Base-by-base conservation (phyloP, 1,140 invertebrate genomes). In the Tenebrio molitor region DNA sequence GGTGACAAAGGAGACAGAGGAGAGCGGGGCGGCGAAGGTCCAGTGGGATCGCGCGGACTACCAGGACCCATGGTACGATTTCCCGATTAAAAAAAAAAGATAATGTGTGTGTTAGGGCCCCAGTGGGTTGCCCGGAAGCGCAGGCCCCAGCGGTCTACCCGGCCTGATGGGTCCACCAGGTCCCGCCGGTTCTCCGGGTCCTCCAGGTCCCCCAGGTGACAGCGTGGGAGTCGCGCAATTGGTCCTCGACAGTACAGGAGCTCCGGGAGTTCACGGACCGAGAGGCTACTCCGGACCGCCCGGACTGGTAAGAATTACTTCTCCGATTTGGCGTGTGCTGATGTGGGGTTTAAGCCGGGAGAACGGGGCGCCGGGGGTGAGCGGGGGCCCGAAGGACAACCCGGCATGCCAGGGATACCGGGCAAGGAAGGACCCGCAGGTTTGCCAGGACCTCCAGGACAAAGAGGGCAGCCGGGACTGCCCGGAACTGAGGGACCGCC, bases 31-130 rank as follows among this genome's bases (percentile, higher is more conserved):
- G 25, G 33, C 50, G 71, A 89, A 82, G 92, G 92, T 2, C 86
- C 87, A 0, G 84, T 87, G 34, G 91, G 91, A 34, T 84, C 87
- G 0, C 83, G 85, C 4, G 77, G 77, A 65, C 34, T 73, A 19
- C 77, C 76, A 58, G 77, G 77, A 58, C 23, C n/a, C 14, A 25
- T 58, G 50, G 50, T 58, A 58, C 50, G 23, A 19, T 17, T 50
- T 23, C 8, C n/a, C 1, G 7, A 44, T 50, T 17, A 17, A 21
- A 1, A 46, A 21, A 19, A 0, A 19, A 50, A n/a, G 44, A n/a
- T n/a, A n/a, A n/a, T n/a, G n/a, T n/a, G n/a, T n/a, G n/a, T n/a
- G n/a, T n/a, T 42, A 75, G 72, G 53, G 81, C 76, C 14, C 73
- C 5, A 42, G 29, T 16, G 77, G 77, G 8, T 36, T 71, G n/a